Base-by-base conservation (phyloP, 2,113 vertebrate species). In the Brachyhypopomus occidentalis region DNA sequence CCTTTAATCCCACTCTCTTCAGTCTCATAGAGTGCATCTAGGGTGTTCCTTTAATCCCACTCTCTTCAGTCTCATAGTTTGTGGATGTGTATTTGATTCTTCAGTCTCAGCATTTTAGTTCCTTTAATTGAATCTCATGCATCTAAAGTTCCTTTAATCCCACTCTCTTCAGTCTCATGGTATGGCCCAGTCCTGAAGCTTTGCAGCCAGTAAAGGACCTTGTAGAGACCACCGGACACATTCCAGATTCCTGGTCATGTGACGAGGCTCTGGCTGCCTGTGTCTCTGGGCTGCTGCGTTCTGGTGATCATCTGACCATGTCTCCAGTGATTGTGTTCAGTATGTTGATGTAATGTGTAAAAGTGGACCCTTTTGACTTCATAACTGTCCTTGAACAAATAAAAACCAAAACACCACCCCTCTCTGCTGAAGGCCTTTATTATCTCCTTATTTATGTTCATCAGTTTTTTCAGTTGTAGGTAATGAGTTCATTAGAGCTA, bases 321-420 rank as follows among this genome's bases (percentile, higher is more conserved):
- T 48, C 70, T 81, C 86, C 87, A 84, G 87, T 92, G 83, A 87
- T 85, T 90, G 88, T 91, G 84, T 92, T 91, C 91, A 80, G 81
- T 85, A 85, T 93, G 88, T 92, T 90, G 81, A 90, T 78, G 92
- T 92, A 85, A 90, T 90, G 90, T 90, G 87, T 85, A 85, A 86
- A 89, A 84, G 82, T 85, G 41, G 60, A 85, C 86, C 62, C 78
- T 87, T 85, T 87, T 89, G 85, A 86, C 86, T 90, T 90, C 87
- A 85, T 89, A 80, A 89, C 87, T 88, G 89, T 92, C 79, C 72
- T 80, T 86, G 85, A 83, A 85, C 87, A 82, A 89, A 94, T 92
- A 90, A 91, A 93, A 86, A 85, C 87, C 48, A 67, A 85, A 23
- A 52, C 45, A 7, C 41, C 30, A 36, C 34, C 20, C 16, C 5